Conservation (phyloP, 2,113 vertebrate genomes). For the Halcyon senegalensis region DNA sequence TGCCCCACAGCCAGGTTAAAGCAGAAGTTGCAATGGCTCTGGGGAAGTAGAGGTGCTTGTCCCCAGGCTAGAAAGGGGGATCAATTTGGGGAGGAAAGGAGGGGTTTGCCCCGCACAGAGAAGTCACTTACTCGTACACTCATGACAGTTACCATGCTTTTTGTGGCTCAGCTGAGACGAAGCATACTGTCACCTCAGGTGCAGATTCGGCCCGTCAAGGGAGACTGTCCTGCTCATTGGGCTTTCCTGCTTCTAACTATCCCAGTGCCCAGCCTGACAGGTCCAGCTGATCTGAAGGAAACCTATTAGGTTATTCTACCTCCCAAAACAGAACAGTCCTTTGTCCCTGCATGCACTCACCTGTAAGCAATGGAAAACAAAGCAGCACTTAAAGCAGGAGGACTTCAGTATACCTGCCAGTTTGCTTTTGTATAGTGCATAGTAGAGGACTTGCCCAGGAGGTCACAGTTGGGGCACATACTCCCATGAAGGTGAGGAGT, state of each 20-base stretch:
- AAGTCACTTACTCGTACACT: not conserved
- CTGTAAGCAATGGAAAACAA: not conserved
- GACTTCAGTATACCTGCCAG: not conserved
- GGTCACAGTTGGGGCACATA: not conserved
- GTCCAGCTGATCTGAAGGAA: not conserved
- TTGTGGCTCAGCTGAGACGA: not conserved
- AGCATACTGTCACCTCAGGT: not conserved
- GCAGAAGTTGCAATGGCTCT: not conserved
- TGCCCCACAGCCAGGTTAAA: not conserved
- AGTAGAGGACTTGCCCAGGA: not conserved
- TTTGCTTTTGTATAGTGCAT: rapidly evolving
- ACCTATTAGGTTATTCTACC: not conserved
- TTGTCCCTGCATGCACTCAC: not conserved
- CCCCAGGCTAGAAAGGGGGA: not conserved
- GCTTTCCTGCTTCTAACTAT: not conserved
- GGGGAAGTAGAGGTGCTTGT: not conserved
- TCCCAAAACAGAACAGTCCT: not conserved
- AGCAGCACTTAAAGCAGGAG: not conserved
- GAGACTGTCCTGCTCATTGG: not conserved
- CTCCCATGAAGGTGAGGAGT: not conserved
- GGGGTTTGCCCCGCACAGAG: not conserved
- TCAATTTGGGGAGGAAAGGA: not conserved
- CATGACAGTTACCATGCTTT: not conserved
- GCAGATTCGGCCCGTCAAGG: not conserved
- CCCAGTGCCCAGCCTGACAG: not conserved